Evolutionary conservation across 2,888 invertebrate species (phyloP).

Genomic region (Mongoloraphidia duomilia): DNA sequence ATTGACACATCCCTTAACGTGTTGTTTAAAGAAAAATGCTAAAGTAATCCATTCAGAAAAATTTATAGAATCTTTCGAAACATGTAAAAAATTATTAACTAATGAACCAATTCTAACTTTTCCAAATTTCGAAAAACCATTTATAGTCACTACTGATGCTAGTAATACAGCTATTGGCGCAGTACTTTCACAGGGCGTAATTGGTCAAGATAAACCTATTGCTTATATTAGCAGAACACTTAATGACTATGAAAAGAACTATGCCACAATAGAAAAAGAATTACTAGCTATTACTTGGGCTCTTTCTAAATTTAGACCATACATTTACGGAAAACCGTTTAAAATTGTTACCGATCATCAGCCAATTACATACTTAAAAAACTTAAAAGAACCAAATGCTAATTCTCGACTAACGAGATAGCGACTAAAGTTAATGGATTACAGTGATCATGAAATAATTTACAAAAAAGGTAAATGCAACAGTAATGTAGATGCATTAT

Average conservation of each 20-base stretch:
- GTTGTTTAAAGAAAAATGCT: conserved; percentile 10
- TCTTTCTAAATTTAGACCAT: conserved; percentile 17
- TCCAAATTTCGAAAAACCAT: conserved; percentile 14
- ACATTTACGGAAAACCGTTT: conserved; percentile 21
- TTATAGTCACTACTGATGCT: conserved; percentile 16
- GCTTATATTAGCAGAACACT: conserved; percentile 15
- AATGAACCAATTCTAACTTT: conserved; percentile 10
- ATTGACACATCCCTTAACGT: conserved; percentile 12
- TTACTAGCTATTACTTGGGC: conserved; percentile 18
- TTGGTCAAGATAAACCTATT: conserved; percentile 12
- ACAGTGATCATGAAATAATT: conserved; percentile 17
- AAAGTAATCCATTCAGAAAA: conserved; percentile 7
- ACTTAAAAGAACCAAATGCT: conserved; percentile 24
- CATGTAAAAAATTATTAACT: conserved; percentile 9
- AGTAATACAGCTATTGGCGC: conserved; percentile 13
- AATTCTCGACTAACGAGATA: conserved; percentile 20
- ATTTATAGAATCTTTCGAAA: conserved; percentile 7
- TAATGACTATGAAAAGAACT: conserved; percentile 14
- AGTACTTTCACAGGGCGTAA: conserved; percentile 12
- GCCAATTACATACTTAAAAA: conserved; percentile 23
- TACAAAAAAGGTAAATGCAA: conserved; percentile 19
- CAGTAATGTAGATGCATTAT: conserved; percentile 19
- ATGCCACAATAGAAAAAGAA: conserved; percentile 19
- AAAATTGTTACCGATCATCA: conserved; percentile 26
- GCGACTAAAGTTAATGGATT: conserved; percentile 22